phyloP scores from a whole-genome alignment of 2,888 invertebrate species.

The Drosophila robusta region DNA sequence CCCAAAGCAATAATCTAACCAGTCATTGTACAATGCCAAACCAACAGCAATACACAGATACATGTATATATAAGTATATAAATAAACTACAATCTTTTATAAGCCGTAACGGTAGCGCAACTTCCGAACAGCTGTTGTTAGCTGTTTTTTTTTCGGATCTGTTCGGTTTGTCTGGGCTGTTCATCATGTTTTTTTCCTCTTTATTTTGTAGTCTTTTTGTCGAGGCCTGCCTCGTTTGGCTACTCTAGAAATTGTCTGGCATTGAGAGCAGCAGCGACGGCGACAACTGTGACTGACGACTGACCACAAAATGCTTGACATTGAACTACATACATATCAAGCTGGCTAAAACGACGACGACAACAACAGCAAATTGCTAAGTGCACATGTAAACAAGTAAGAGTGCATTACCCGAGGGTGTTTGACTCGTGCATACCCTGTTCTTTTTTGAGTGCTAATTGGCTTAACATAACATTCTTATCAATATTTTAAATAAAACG shows the following conservation, averaged over 20 bases:
- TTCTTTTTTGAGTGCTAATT: neutral
- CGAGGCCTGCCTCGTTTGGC: constrained; percentile 57
- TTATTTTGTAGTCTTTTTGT: constrained; percentile 5
- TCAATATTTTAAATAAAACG: neutral
- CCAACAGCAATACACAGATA: constrained; percentile 6
- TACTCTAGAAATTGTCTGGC: constrained; percentile 69
- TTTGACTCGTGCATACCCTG: neutral
- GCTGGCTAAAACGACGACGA: constrained; percentile 33
- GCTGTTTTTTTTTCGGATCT: constrained; percentile 5
- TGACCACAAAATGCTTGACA: constrained; percentile 69
- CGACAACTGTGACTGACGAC: constrained; percentile 60
- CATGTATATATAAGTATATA: neutral
- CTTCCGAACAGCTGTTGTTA: constrained; percentile 68
- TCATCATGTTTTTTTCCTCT: constrained; percentile 37
- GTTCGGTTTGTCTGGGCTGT: constrained; percentile 30
- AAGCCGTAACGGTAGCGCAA: constrained; percentile 66
- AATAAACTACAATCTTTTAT: constrained; percentile 47
- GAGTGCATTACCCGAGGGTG: neutral
- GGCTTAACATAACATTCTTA: too few species aligned
- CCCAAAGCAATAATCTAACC: constrained; percentile 55
- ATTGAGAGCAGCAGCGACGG: constrained; percentile 61
- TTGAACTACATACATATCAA: constrained; percentile 63
- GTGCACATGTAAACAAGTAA: constrained; percentile 21
- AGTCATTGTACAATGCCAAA: constrained; percentile 70
- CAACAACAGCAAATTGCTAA: constrained; percentile 17